Percentiles rank a stretch among this genome's conserved stretches.
These are phyloP conservation scores for Euproctis similis DNA, from an alignment of 2,888 invertebrate genomes.

Conservation along the genomic window DNA sequence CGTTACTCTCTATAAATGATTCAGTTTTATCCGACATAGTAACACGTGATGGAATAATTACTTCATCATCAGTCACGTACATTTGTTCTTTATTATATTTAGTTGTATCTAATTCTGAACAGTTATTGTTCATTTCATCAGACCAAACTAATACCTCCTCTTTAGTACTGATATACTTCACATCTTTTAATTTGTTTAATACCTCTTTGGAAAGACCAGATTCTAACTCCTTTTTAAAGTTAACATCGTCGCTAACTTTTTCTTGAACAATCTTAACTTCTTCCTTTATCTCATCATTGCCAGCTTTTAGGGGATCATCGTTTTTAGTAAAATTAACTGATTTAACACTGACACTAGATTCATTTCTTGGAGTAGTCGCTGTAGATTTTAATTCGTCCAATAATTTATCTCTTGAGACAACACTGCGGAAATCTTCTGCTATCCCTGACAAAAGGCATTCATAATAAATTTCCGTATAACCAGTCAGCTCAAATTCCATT, in stretches of 20 bases:
- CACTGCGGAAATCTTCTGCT: conserved; percentile 50
- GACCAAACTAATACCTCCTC: conserved; percentile 49
- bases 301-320: conserved; percentile 1
- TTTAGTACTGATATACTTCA: conserved; percentile 40
- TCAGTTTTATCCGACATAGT: conserved; percentile 48
- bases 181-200: conserved; percentile 45
- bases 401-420: conserved; percentile 54
- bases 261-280: background rate
- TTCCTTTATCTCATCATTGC: conserved; percentile 5
- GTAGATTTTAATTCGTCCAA: conserved; percentile 46
- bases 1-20: conserved; percentile 44
- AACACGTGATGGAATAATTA: conserved; percentile 28
- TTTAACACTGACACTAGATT: conserved; percentile 25
- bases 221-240: conserved; percentile 30
- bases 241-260: conserved; percentile 8
- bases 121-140: conserved; percentile 31
- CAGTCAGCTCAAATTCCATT: conserved; percentile 62
- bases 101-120: conserved; percentile 20
- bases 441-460: conserved; percentile 47
- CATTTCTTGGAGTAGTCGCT: conserved; percentile 36
- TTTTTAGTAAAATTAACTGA: conserved; percentile 11
- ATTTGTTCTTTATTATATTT: conserved; percentile 17
- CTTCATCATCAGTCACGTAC: conserved; percentile 14
- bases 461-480: conserved; percentile 58
- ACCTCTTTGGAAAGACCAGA: conserved; percentile 31